phyloP scores from a whole-genome alignment of 2,888 invertebrate genomes.

The Eristalinus sepulchralis region DNA sequence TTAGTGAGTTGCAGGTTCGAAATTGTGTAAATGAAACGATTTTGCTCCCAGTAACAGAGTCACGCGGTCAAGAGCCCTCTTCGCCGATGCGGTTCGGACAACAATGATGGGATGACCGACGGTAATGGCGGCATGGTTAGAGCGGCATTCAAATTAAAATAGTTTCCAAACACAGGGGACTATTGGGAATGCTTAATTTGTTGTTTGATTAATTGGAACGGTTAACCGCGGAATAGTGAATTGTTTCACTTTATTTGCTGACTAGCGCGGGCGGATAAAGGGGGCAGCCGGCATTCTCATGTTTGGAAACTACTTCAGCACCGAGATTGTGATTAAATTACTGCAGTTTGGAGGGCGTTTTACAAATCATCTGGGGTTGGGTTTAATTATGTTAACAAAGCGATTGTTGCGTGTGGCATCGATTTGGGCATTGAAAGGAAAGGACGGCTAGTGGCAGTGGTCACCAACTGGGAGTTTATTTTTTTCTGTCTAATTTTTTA shows the following conservation, averaged over 20 bases:
- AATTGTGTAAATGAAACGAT: conserved; percentile 50
- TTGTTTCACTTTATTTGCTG: conserved; percentile 17
- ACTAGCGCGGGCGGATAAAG: neutral
- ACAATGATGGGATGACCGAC: neutral
- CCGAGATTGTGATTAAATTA: neutral
- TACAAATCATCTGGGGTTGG: neutral
- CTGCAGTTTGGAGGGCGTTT: neutral
- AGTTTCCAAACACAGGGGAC: conserved; percentile 13
- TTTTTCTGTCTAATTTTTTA: too few species aligned
- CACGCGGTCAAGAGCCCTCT: conserved; percentile 39
- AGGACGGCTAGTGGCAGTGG: too few species aligned
- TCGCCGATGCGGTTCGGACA: neutral
- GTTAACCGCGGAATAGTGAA: conserved; percentile 19
- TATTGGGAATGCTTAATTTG: conserved; percentile 25
- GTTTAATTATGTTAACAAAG: neutral
- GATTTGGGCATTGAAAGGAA: too few species aligned
- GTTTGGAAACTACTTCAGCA: neutral
- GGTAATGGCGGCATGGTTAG: neutral
- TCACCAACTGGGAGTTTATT: too few species aligned
- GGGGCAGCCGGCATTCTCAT: neutral
- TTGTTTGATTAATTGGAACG: conserved; percentile 35
- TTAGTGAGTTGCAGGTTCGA: conserved; percentile 34
- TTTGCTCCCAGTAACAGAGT: conserved; percentile 24
- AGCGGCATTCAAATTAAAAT: conserved; percentile 24
- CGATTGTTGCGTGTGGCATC: neutral